Base-by-base conservation (phyloP, 2,113 vertebrate species). In the Equus quagga region DNA sequence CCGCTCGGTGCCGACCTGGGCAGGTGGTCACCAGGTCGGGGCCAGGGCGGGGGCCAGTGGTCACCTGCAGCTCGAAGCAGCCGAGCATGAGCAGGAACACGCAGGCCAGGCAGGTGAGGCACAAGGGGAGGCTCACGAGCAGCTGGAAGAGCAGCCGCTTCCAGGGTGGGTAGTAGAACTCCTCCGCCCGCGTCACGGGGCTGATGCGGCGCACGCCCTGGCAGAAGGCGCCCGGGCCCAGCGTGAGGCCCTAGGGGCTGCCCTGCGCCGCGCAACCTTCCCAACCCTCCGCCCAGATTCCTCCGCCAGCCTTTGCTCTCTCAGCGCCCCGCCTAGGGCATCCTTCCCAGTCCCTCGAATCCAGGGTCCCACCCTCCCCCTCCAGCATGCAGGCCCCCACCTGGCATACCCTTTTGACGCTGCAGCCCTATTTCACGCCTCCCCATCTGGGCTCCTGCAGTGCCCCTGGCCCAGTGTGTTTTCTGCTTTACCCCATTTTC, bases 1-100 rank as follows among this genome's bases (percentile, higher is more conserved):
- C 0, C 0, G 56, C 15, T 41, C 1, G 1, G 64, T 46, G 24
- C 56, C 21, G 65, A 58, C 36, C 44, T 49, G 26, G 64, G 69
- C 4, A 21, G 51, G 46, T 4, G 31, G 83, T 24, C 21, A 26
- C 44, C 78, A 5, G 26, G 33, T 41, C n/a, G 2, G 31, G 82
- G 6, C 26, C 8, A 4, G 19, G 72, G 36, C 18, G 6, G 44
- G 36, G 46, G 24, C 58, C 4, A 7, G 56, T 28, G 36, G 99
- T 96, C 94, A 99, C 99, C 99, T 99, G 99, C 98, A 99, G 99
- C 98, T 99, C 99, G 95, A 99, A 99, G 99, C 99, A 99, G 99
- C 99, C 99, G 67, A 99, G 99, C 99, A 99, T 99, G 97, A 99
- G 99, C 93, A 99, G 98, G 99, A 99, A 99, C 98, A 99, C 99